A percentile compares a stretch with the other conserved stretches of the same genome.
Evolutionary conservation across 2,888 invertebrate genomes (phyloP).

Genomic region (Tetragonisca angustula): DNA sequence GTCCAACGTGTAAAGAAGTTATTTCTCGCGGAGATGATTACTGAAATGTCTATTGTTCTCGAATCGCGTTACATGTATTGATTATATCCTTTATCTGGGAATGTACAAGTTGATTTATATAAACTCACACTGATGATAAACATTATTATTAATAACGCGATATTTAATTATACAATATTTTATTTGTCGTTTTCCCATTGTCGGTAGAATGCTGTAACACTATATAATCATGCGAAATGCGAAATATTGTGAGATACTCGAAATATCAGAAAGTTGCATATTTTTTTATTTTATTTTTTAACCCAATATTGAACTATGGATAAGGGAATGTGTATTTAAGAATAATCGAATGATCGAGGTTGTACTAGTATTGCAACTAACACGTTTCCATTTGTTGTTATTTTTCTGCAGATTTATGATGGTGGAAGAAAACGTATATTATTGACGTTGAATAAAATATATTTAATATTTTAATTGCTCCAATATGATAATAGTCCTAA

Average conservation of each 20-base stretch:
- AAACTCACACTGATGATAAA: conserved; percentile 47
- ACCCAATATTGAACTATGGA: neutral
- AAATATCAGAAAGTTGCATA: neutral
- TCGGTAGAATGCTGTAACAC: neutral
- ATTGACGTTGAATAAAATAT: conserved; percentile 77
- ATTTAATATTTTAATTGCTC: conserved; percentile 75
- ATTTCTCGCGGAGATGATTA: conserved; percentile 98
- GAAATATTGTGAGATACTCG: neutral
- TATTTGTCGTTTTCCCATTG: conserved; percentile 16
- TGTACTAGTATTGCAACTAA: neutral
- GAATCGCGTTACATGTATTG: conserved; percentile 32
- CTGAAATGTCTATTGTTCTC: conserved; percentile 83
- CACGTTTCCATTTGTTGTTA: conserved; percentile 15
- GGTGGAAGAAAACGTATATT: conserved; percentile 46
- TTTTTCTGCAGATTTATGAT: conserved; percentile 36
- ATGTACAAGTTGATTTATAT: conserved; percentile 54
- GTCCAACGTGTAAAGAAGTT: conserved; percentile 99
- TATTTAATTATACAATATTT: conserved; percentile 38
- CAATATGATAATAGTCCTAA: conserved; percentile 51
- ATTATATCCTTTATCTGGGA: conserved; percentile 27
- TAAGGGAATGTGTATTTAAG: neutral
- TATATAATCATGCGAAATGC: neutral
- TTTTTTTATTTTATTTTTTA: conserved; percentile 21
- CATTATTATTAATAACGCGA: conserved; percentile 45
- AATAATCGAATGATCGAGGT: neutral